Evolutionary conservation across 2,797 vertebrate species (phyloP), one percentile per base, ranked within the genome.

Genomic region (Phataginus tricuspis): DNA sequence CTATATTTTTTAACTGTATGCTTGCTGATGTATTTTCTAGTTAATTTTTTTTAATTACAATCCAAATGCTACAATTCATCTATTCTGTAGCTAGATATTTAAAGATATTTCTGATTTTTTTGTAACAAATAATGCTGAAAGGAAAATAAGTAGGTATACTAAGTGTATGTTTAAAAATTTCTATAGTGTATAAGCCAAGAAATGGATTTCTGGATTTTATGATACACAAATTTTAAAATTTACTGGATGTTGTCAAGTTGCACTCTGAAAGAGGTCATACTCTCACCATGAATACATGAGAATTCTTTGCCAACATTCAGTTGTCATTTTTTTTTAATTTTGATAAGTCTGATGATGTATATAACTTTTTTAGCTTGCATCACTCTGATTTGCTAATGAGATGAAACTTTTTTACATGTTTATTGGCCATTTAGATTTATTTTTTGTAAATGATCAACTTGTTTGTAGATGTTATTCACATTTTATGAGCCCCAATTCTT

Each of bases 141-240:
- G 53, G 8, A 90, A 80, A 75, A 79, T 31, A 45, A 3, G 1
- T 53, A 11, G 2, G 72, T 89, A 94, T 88, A 55, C 16, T 31
- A 79, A 18, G 31, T 4, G 57, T 37, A 75, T 7, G 8, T 29
- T 71, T 74, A 55, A 74, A 14, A 53, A 29, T 74, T 63, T 34
- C 18, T 72, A 77, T 21, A 77, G 31, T 55, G 2, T 75, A 15
- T 37, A 75, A 55, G 8, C 27, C 55, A 84, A 39, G 3, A 94
- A 85, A 72, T 91, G 25, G 0, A 91, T 79, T 63, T 82, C 86
- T 94, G 61, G 4, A 49, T 71, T 85, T 92, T 79, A 85, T 78
- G 55, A 19, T 49, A 39, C 39, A 49, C 21, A 71, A 78, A 78
- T 79, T 14, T 89, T 92, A 92, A 77, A 77, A 55, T 34, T 84